Percentiles rank a stretch among this genome's conserved stretches.
Conservation (phyloP, 2,797 vertebrate genomes). For the Lutjanus campechanus region DNA sequence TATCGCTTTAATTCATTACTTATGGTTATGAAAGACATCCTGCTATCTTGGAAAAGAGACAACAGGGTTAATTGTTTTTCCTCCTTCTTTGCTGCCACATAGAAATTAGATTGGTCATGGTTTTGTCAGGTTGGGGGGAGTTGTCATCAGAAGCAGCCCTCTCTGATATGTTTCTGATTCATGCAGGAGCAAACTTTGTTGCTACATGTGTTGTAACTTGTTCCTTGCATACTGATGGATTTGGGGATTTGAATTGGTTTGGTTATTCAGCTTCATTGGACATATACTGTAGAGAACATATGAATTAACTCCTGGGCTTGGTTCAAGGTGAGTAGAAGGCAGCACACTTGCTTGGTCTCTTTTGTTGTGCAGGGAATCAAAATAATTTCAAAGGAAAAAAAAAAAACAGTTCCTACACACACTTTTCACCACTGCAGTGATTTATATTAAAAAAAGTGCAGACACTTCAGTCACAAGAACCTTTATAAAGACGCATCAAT, state of each 20-base stretch:
- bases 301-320: background rate
- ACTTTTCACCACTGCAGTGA: no score
- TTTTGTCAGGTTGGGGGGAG: background rate
- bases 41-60: rapidly evolving
- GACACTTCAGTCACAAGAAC: no score
- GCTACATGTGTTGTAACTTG: background rate
- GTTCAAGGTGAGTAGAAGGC: no score
- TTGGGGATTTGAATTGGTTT: background rate
- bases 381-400: no score
- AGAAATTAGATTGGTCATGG: background rate
- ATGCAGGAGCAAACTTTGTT: constrained; percentile 4
- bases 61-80: constrained; percentile 1
- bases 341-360: no score
- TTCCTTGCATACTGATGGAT: background rate
- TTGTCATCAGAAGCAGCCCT: background rate
- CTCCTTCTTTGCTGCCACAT: background rate
- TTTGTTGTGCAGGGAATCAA: no score
- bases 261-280: background rate
- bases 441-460: no score
- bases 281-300: background rate
- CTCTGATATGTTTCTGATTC: constrained; percentile 16
- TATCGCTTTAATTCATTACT: background rate
- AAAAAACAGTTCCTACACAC: no score
- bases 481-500: no score
- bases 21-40: background rate